Evolutionary conservation across 2,797 vertebrate genomes (phyloP), one percentile per base, ranked within the genome.

Genomic region (Pygocentrus nattereri): DNA sequence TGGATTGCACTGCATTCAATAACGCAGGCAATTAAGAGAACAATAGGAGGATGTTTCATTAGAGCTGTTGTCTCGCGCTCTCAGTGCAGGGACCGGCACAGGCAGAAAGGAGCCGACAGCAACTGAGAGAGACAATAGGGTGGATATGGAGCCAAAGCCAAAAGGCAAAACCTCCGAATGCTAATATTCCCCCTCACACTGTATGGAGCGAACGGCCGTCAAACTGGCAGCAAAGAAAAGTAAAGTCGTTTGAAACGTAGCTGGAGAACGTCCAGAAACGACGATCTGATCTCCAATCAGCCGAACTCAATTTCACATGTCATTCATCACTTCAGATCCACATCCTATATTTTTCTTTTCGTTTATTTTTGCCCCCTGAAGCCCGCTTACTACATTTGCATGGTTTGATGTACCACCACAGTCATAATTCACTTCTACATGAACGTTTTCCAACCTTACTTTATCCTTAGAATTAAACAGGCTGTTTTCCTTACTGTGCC

Each of bases 1-100:
- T 87, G 88, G 88, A 89, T 82, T 88, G 88, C 86, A 84, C 76
- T 64, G 82, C 78, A 88, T 89, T 91, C 83, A 85, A 90, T 86
- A 89, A 88, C 71, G 84, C 83, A 79, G 54, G 84, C 87, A 85
- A 87, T 84, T 83, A 76, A 56, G 78, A n/a, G 79, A 75, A 90
- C 87, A 90, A 90, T 83, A 73, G 75, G 85, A 82, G 76, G 50
- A 80, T 88, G 88, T 87, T 82, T 86, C 76, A 72, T 89, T 88
- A 87, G 65, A 83, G 75, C 81, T 67, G 68, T 71, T 50, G 83
- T 75, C 65, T 81, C 73, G 8, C 52, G 18, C 68, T 80, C 69
- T 61, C 59, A 8, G 77, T 54, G 69, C 83, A 67, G 76, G 70
- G 70, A 65, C 31, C 30, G 31, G 44, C 58, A 50, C 21, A 59